phyloP scores from a whole-genome alignment of 2,797 vertebrate genomes.

The Sebastes diaconus region DNA sequence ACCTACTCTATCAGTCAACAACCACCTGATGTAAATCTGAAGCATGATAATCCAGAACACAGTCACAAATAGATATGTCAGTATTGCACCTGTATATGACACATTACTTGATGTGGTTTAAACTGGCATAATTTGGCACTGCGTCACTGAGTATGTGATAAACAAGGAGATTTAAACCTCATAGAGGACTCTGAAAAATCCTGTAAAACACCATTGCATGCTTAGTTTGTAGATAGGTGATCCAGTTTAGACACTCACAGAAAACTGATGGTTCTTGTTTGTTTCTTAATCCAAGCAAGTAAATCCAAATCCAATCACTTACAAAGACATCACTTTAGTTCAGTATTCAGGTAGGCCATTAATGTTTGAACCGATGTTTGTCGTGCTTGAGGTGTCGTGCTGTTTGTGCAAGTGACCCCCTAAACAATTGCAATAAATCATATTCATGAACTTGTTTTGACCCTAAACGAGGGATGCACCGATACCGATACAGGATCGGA shows the following conservation, averaged over 20 bases:
- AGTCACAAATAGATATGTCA: not conserved
- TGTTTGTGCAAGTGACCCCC: not conserved
- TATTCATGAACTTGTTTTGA: not conserved
- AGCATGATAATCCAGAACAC: not conserved
- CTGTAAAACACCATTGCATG: not conserved
- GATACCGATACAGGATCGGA: too few species aligned
- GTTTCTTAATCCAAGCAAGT: not conserved
- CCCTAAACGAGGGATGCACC: not conserved
- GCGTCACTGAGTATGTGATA: not conserved
- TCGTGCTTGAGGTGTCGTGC: not conserved
- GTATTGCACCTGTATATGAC: not conserved
- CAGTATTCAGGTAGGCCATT: not conserved
- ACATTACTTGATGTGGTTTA: not conserved
- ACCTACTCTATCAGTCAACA: not conserved
- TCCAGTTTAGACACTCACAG: not conserved
- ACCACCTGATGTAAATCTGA: not conserved
- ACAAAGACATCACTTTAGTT: not conserved
- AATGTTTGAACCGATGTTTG: not conserved
- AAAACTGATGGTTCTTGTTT: not conserved
- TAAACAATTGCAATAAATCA: not conserved
- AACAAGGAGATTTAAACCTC: not conserved
- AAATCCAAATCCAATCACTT: not conserved
- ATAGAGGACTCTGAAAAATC: not conserved
- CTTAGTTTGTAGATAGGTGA: not conserved
- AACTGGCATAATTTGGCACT: not conserved